Conservation (phyloP, 2,113 vertebrate genomes). For the Hydropotes inermis region DNA sequence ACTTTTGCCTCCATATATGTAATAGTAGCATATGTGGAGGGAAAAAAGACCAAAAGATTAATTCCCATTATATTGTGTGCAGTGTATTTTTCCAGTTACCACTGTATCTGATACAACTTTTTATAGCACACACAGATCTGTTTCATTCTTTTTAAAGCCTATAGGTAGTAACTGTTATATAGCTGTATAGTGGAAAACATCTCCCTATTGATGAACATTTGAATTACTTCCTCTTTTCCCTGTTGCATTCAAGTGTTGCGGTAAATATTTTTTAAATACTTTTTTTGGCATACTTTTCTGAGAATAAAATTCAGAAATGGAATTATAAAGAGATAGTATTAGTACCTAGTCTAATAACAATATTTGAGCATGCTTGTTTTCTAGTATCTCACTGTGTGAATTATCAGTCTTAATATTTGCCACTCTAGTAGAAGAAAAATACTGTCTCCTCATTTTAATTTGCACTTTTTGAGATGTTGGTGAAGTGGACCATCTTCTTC, state of each 20-base stretch:
- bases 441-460: not conserved
- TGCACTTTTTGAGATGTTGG: not conserved
- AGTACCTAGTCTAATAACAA: not conserved
- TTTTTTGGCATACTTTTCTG: not conserved
- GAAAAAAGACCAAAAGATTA: not conserved
- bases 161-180: not conserved
- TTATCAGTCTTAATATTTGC: not conserved
- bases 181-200: not conserved
- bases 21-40: not conserved
- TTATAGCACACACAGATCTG: not conserved
- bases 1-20: not conserved
- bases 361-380: not conserved
- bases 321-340: not conserved
- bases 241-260: not conserved
- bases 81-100: not conserved
- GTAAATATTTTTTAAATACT: constrained; percentile 12
- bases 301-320: constrained; percentile 25
- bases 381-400: not conserved
- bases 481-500: constrained; percentile 8
- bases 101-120: not conserved
- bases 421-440: not conserved
- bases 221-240: not conserved
- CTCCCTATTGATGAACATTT: not conserved
- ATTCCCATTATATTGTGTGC: not conserved
- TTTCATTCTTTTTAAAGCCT: constrained; percentile 28